Base-by-base conservation (phyloP, 1,140 invertebrate species). In the Penaeus japonicus region DNA sequence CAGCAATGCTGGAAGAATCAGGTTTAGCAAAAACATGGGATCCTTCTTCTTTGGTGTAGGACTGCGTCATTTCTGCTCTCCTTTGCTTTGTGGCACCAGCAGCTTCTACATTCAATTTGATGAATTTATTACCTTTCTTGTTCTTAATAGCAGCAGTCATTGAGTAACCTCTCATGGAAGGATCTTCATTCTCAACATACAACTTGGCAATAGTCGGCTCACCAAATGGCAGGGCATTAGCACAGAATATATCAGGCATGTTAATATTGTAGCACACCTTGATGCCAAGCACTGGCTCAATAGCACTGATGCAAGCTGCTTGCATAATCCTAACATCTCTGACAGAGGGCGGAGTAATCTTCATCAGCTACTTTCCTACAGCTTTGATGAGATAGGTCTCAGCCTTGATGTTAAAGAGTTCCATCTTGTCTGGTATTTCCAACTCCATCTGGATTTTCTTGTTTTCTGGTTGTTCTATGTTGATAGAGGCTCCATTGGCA, bases 201-300 rank as follows among this genome's bases (percentile, higher is more conserved):
- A 73, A 5, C 35, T 27, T 27, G 24, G 35, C 27, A 15, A 57
- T 55, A 32, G 47, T 30, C 17, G 17, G 83, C 22, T 30, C 62
- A 4, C 79, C 87, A 18, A 88, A 65, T 22, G 87, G 87, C 73
- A 88, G 55, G 47, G 53, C 39, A 53, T 77, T 84, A 35, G 59
- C 57, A 32, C 55, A 80, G 87, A 84, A 59, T 17, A 88, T 18
- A 32, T 88, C 70, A 3, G 87, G 87, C 30, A 84, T 35, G 70
- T 88, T 73, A 30, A 88, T 15, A 18, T 88, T 80, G 62, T 88
- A 83, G 57, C 87, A 88, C 18, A 88, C 24, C 54, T 24, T 59
- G 30, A 88, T 54, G 20, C 81, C 87, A 39, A 78, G 18, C 12
- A 78, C 32, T 24, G 79, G 55, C 35, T 88, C 80, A 10, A 88